Percentiles rank a stretch among this genome's conserved stretches.
Evolutionary conservation across 2,113 vertebrate genomes (phyloP).

Genomic region (Triplophysa dalaica): DNA sequence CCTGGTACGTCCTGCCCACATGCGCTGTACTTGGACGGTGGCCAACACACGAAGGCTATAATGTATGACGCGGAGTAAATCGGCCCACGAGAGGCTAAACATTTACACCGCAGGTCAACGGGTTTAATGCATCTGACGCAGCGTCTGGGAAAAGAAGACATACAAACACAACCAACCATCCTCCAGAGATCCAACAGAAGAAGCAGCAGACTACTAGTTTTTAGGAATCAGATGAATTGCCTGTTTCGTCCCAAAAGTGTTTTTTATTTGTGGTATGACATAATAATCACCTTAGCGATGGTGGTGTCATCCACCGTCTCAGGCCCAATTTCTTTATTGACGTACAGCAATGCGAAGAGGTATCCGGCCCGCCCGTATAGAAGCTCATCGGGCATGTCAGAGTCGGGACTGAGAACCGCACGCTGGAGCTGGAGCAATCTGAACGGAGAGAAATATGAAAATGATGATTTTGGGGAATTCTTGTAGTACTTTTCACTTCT

Average conservation of each 20-base stretch:
- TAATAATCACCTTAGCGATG: conserved; percentile 78
- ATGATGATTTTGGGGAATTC: too few relatives aligned
- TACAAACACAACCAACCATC: not conserved
- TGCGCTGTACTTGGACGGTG: not conserved
- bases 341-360: conserved; percentile 88
- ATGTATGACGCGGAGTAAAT: not conserved
- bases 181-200: not conserved
- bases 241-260: too few relatives aligned
- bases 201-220: not conserved
- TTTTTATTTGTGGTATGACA: too few relatives aligned
- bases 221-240: not conserved
- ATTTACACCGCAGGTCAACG: not conserved
- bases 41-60: not conserved
- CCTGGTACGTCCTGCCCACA: not conserved
- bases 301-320: conserved; percentile 78
- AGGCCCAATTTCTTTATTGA: conserved; percentile 86
- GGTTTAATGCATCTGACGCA: not conserved
- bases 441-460: conserved; percentile 43
- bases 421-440: conserved; percentile 91
- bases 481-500: too few relatives aligned
- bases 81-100: conserved; percentile 3
- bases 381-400: conserved; percentile 89
- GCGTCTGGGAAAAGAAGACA: not conserved
- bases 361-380: conserved; percentile 92
- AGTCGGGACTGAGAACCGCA: conserved; percentile 77